phyloP scores from a whole-genome alignment of 1,140 invertebrate genomes.

The Magallana angulata region DNA sequence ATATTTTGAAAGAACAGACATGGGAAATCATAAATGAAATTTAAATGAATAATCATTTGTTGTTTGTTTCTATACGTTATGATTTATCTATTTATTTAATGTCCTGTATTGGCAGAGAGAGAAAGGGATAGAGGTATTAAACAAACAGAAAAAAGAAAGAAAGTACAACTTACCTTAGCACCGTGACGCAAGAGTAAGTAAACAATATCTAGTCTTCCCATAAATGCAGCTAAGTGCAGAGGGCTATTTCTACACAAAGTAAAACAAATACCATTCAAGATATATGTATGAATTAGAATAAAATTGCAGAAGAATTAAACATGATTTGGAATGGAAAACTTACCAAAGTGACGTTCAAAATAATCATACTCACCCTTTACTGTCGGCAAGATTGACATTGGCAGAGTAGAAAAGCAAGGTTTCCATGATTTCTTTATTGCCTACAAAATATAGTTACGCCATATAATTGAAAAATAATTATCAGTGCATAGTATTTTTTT shows the following conservation, averaged over 20 bases:
- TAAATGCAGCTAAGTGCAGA: slow-evolving; percentile 74
- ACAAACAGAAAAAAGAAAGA: neutral
- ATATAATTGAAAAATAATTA: neutral
- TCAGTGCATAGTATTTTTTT: neutral
- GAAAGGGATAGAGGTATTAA: no score
- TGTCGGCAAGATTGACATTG: slow-evolving; percentile 67
- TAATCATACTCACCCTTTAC: slow-evolving; percentile 68
- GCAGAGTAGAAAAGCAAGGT: slow-evolving; percentile 68
- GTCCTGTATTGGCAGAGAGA: no score
- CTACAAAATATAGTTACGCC: slow-evolving; percentile 50
- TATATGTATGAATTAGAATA: no score
- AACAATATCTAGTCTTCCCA: slow-evolving; percentile 67
- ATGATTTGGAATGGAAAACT: neutral
- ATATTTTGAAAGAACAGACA: no score
- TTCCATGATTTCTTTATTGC: slow-evolving; percentile 65
- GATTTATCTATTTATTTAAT: no score
- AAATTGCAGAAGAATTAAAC: neutral
- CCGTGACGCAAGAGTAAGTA: slow-evolving; percentile 65
- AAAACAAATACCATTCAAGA: neutral
- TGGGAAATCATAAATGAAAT: no score
- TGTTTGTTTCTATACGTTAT: no score
- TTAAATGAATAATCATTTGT: no score
- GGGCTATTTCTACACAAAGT: slow-evolving; percentile 71
- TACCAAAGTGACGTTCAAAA: neutral
- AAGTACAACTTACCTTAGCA: slow-evolving; percentile 61